Percentiles rank a stretch among this genome's conserved stretches.
Conservation (phyloP, 2,797 vertebrate species). For the Rhodeus uyekii region DNA sequence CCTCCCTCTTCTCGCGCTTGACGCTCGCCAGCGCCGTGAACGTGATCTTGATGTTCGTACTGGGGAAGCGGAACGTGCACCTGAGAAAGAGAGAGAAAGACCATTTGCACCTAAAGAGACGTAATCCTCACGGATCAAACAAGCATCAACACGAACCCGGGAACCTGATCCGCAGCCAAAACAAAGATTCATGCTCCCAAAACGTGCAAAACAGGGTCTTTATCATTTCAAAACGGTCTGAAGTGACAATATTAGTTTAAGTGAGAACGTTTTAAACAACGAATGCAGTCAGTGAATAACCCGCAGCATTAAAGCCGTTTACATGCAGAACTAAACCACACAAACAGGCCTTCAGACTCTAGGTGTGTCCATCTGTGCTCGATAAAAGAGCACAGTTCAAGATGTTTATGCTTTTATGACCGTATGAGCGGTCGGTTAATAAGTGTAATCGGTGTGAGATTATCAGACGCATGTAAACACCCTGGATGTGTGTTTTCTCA, state of each 20-base stretch:
- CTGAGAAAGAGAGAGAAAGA: conserved; percentile 67
- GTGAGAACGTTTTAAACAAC: background rate
- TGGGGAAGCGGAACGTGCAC: conserved; percentile 98
- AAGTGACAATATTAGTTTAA: background rate
- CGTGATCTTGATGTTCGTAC: conserved; percentile 98
- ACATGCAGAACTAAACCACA: background rate
- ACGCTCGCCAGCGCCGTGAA: conserved; percentile 92
- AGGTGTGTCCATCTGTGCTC: background rate
- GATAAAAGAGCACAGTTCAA: background rate
- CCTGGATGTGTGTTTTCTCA: background rate
- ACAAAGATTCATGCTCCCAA: background rate
- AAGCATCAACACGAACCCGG: conserved; percentile 4
- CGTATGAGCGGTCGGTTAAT: background rate
- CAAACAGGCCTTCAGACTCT: background rate
- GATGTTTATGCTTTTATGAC: background rate
- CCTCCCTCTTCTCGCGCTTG: conserved; percentile 88
- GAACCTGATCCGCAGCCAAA: background rate
- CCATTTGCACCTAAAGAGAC: background rate
- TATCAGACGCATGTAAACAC: background rate
- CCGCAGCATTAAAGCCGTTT: background rate
- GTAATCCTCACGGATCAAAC: background rate
- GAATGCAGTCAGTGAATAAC: background rate
- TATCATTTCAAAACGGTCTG: background rate
- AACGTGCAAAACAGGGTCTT: background rate
- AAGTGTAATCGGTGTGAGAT: background rate